Evolutionary conservation across 2,888 invertebrate genomes (phyloP).

Genomic region (Leptopilina drosophilae): DNA sequence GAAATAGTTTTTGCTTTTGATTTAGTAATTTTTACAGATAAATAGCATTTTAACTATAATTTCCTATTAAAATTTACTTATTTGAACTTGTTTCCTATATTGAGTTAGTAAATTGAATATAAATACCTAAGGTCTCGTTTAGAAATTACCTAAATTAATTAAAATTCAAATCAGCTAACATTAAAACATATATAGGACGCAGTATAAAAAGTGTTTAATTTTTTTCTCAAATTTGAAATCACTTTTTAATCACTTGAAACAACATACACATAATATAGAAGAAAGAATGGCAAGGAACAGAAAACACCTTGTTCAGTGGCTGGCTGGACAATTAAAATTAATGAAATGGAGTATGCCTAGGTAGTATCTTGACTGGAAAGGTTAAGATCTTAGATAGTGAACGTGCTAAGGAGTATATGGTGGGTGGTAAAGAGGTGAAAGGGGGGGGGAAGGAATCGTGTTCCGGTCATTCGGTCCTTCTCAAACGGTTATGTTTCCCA

Average conservation of each 20-base stretch:
- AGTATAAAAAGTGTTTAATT: too few relatives aligned
- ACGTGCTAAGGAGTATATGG: constrained; percentile 40
- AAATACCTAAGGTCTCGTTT: too few relatives aligned
- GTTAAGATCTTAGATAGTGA: constrained; percentile 54
- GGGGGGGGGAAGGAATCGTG: constrained; percentile 51
- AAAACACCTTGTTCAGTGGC: constrained; percentile 44
- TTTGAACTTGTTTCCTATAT: too few relatives aligned
- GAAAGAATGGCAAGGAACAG: constrained; percentile 12
- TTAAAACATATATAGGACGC: too few relatives aligned
- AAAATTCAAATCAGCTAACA: too few relatives aligned
- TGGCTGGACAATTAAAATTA: constrained; percentile 69
- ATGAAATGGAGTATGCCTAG: constrained; percentile 68
- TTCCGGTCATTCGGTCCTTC: constrained; percentile 69
- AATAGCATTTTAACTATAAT: too few relatives aligned
- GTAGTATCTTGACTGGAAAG: constrained; percentile 62
- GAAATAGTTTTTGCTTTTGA: too few relatives aligned
- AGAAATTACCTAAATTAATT: too few relatives aligned
- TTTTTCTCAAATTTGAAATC: too few relatives aligned
- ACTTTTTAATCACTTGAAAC: constrained; percentile 8
- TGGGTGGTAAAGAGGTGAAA: background rate
- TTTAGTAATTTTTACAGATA: too few relatives aligned
- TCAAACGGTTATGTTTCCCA: constrained; percentile 63
- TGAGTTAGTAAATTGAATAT: too few relatives aligned
- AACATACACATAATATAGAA: background rate
- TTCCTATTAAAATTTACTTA: too few relatives aligned